Base-by-base conservation (phyloP, 2,888 invertebrate genomes). In the Endotricha flammealis region DNA sequence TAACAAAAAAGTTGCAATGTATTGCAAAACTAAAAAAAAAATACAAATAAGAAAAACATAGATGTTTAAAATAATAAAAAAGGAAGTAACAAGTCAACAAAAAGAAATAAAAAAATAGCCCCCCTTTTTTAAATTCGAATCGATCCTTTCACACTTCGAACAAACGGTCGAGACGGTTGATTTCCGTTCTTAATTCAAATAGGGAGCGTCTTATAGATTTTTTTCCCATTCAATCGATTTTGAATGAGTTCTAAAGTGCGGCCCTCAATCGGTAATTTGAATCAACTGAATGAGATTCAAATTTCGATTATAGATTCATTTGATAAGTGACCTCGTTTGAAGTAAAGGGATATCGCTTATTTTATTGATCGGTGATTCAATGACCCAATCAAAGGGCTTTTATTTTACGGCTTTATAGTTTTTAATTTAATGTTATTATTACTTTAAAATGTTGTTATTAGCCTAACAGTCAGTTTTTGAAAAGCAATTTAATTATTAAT, bases 161-260 rank as follows among this genome's bases (percentile, higher is more conserved):
- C 82, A 79, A 82, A 73, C 69, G 67, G 56, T 57, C 66, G 63
- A 69, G 85, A 80, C 85, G 82, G 81, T 79, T 83, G 78, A 80
- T 83, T 86, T 85, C 85, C 85, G 86, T 75, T 83, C 82, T 74
- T 74, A 74, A 82, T 78, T 83, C 78, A 76, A 78, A 82, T 71
- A 70, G 72, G n/a, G 68, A 72, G 66, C 73, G 66, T 75, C 73
- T 72, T 71, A 60, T 64, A 65, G 57, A 58, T 59, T 70, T 75
- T 72, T 71, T 65, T 72, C 38, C 38, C 28, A 73, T 76, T 64
- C 64, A 52, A 65, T 62, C 53, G 53, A 58, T 49, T 60, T 60
- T 74, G 71, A 76, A 74, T 74, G 58, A 57, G 50, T 48, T 54
- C 36, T 57, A 54, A 57, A 66, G 66, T 59, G 53, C 71, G 74